These are phyloP conservation scores for Gari tellinella DNA, from an alignment of 2,888 invertebrate genomes.

Conservation along the genomic window DNA sequence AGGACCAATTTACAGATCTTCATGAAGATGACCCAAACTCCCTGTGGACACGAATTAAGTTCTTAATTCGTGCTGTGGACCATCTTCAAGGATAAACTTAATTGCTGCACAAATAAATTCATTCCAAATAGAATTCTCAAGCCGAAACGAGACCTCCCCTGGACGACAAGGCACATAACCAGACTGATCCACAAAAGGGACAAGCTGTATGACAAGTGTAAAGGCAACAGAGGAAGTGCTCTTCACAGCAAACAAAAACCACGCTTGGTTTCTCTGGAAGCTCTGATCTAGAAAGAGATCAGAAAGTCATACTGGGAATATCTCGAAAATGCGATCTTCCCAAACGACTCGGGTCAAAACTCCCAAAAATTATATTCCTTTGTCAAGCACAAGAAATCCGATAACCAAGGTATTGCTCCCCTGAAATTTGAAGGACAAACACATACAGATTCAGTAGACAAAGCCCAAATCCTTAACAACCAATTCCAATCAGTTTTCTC, in stretches of 20 bases:
- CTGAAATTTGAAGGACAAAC: not conserved
- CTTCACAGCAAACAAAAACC: not conserved
- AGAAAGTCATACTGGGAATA: not conserved
- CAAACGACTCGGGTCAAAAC: not conserved
- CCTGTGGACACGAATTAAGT: no score
- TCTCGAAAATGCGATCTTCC: no score
- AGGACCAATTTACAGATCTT: not conserved
- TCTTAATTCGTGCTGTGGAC: no score
- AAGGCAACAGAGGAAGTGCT: no score
- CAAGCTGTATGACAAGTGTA: no score
- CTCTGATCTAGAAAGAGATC: not conserved
- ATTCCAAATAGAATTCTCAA: conserved; percentile 6
- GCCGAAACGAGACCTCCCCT: conserved; percentile 11
- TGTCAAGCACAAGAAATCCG: conserved; percentile 18
- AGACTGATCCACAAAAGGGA: conserved; percentile 12
- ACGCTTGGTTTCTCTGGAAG: not conserved
- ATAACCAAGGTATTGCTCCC: not conserved
- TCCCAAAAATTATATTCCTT: conserved; percentile 19
- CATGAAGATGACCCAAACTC: conserved; percentile 5
- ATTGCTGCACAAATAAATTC: not conserved
- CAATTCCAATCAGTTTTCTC: no score
- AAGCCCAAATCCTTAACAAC: conserved; percentile 4
- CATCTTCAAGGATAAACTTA: conserved; percentile 5
- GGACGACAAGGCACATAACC: not conserved
- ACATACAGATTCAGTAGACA: not conserved